Percentiles rank a stretch among this genome's conserved stretches.
Conservation (phyloP, 2,113 vertebrate genomes). For the Scolopax mira region DNA sequence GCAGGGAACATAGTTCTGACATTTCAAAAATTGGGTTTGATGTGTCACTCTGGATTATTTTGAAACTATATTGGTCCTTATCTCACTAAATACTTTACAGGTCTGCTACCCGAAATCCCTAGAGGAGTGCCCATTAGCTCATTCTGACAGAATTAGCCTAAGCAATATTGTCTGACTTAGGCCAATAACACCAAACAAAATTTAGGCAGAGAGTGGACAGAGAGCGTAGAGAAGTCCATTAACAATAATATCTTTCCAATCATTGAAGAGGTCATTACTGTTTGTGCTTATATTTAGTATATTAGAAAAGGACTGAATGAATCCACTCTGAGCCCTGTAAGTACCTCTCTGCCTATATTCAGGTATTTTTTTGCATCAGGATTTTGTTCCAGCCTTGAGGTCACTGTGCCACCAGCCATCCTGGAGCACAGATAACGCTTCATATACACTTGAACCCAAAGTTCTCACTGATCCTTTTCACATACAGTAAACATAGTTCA, state of each 20-base stretch:
- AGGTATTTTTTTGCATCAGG: neutral
- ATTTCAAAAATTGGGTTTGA: neutral
- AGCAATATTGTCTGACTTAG: neutral
- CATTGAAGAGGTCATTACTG: neutral
- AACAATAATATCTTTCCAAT: neutral
- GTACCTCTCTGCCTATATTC: neutral
- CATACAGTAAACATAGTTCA: neutral
- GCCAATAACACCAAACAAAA: neutral
- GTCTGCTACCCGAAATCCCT: conserved; percentile 3
- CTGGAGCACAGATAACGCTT: neutral
- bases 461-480: neutral
- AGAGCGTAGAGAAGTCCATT: neutral
- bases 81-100: neutral
- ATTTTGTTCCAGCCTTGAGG: neutral
- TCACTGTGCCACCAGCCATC: neutral
- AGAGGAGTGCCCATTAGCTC: neutral
- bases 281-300: conserved; percentile 4
- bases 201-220: neutral
- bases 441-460: neutral
- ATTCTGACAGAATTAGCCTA: neutral
- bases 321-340: neutral
- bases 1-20: neutral
- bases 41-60: neutral
- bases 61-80: neutral
- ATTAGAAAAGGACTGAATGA: neutral